Conservation (phyloP, 64 coral and sea anemone species). For the Montipora foliosa region DNA sequence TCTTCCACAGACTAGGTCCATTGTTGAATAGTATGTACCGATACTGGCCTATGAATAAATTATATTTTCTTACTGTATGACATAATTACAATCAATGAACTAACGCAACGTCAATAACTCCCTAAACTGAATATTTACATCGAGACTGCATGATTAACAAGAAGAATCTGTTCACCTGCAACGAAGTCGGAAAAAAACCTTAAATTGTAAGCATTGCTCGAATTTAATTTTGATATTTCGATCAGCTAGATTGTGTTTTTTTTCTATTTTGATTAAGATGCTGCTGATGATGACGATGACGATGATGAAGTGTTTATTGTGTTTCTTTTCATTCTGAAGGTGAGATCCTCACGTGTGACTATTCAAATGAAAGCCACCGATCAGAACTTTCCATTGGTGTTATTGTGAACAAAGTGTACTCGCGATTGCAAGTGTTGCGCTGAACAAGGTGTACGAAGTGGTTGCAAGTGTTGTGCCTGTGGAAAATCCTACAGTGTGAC, state of each 20-base stretch:
- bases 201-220: neutral
- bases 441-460: neutral
- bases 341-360: neutral
- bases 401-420: neutral
- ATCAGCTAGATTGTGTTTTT: neutral
- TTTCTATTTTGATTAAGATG: neutral
- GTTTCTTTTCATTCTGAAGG: neutral
- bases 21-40: no score
- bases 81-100: neutral
- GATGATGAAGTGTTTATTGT: neutral
- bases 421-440: no score
- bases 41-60: neutral
- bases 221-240: neutral
- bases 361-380: neutral
- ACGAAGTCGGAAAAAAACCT: neutral
- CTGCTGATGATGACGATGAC: neutral
- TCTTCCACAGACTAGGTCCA: no score
- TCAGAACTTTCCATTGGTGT: neutral
- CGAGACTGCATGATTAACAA: neutral
- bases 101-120: neutral
- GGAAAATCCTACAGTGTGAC: neutral
- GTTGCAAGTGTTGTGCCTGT: neutral
- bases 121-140: slow-evolving; percentile 2
- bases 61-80: neutral
- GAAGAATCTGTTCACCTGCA: neutral